Evolutionary conservation across 1,140 invertebrate species (phyloP).

Genomic region (Lepidurus apus): DNA sequence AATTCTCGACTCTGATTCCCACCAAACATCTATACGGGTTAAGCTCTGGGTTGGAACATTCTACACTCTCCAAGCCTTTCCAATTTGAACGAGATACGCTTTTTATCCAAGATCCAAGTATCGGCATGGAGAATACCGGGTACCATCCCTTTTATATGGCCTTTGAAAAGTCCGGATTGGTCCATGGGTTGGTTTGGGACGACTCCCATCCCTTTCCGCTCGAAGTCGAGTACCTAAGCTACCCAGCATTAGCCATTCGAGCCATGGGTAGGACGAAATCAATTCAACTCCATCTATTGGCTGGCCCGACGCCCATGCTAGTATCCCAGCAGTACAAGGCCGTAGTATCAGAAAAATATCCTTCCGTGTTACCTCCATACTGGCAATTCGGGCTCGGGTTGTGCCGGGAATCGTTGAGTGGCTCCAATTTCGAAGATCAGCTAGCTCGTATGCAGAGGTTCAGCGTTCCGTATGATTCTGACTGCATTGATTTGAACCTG

Average conservation of each 20-base stretch:
- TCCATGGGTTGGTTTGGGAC: conserved; percentile 34
- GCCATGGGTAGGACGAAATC: conserved; percentile 42
- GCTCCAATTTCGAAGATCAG: conserved; percentile 40
- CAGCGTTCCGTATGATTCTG: conserved; percentile 38
- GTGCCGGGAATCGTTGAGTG: conserved; percentile 43
- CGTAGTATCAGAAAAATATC: background rate
- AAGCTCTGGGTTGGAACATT: background rate
- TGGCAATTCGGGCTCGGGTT: conserved; percentile 49
- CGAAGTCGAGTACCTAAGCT: conserved; percentile 26
- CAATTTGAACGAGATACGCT: background rate
- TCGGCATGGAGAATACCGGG: conserved; percentile 20
- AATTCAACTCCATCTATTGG: conserved; percentile 44
- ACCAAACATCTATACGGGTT: conserved; percentile 28
- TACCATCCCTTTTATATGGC: conserved; percentile 35
- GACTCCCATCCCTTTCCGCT: conserved; percentile 19
- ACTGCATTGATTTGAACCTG: conserved; percentile 35
- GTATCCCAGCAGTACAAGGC: conserved; percentile 47
- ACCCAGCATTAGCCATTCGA: conserved; percentile 33
- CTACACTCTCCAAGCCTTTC: background rate
- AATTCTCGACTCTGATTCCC: conserved; percentile 30
- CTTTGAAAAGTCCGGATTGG: conserved; percentile 27
- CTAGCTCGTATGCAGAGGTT: conserved; percentile 39
- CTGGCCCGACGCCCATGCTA: conserved; percentile 45
- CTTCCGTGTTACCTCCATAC: conserved; percentile 44
- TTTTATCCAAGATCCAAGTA: background rate